Percentiles rank a stretch among this genome's conserved stretches.
These are phyloP conservation scores for Arctia plantaginis DNA, from an alignment of 2,888 invertebrate genomes.

Conservation along the genomic window DNA sequence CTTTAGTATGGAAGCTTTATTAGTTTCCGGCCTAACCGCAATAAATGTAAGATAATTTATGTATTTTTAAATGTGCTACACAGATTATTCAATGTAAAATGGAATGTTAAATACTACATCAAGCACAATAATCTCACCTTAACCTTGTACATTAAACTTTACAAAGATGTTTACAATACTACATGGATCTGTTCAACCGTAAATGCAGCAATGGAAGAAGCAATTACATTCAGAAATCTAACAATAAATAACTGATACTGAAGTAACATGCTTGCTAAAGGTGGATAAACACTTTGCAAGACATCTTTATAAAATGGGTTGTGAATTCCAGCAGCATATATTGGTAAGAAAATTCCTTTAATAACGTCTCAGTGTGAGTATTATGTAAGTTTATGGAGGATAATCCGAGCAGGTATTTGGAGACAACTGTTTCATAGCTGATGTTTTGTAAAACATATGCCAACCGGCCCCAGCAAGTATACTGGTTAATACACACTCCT, in stretches of 20 bases:
- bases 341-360: neutral
- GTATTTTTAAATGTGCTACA: slow-evolving; percentile 34
- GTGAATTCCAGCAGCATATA: too few relatives aligned
- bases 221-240: neutral
- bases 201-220: neutral
- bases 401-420: neutral
- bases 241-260: neutral
- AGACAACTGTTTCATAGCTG: neutral
- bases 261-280: neutral
- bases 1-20: slow-evolving; percentile 58
- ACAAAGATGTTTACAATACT: neutral
- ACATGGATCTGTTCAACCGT: neutral
- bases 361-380: neutral
- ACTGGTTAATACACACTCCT: too few relatives aligned
- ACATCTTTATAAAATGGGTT: neutral
- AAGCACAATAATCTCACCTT: slow-evolving; percentile 36
- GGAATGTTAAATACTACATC: slow-evolving; percentile 67
- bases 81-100: slow-evolving; percentile 61
- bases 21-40: slow-evolving; percentile 58
- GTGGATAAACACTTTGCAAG: neutral
- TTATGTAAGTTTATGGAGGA: neutral
- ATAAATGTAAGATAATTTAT: slow-evolving; percentile 28
- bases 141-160: neutral
- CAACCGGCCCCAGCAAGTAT: too few relatives aligned
- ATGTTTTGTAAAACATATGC: too few relatives aligned